Evolutionary conservation across 2,113 vertebrate genomes (phyloP).

Genomic region (Laterallus jamaicensis): DNA sequence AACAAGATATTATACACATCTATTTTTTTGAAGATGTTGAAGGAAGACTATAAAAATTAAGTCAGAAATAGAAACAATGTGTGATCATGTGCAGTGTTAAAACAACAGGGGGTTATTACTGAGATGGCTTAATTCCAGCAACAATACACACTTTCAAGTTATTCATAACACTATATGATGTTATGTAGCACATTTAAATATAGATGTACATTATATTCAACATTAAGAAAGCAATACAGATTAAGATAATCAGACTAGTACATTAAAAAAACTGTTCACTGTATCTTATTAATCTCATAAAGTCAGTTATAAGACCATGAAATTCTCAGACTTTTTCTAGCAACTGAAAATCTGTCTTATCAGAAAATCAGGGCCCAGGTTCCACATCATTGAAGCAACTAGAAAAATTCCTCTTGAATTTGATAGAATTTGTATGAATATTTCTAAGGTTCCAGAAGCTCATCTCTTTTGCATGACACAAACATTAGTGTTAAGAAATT

Average conservation of each 20-base stretch:
- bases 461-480: background rate
- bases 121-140: background rate
- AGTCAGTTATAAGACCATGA: background rate
- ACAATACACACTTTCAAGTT: background rate
- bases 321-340: background rate
- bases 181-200: background rate
- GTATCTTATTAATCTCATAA: background rate
- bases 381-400: background rate
- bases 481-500: background rate
- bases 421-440: background rate
- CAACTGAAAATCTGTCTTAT: background rate
- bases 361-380: background rate
- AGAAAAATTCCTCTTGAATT: background rate
- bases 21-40: background rate
- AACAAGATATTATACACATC: background rate
- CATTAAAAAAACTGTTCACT: background rate
- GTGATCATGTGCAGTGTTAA: background rate
- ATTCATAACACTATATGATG: background rate
- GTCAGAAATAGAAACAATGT: slow-evolving; percentile 1
- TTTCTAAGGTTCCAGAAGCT: background rate
- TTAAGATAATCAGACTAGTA: background rate
- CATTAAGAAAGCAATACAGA: background rate
- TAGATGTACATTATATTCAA: background rate
- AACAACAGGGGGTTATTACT: background rate
- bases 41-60: background rate